A percentile compares a stretch with the other conserved stretches of the same genome.
These are phyloP conservation scores for Gallinago solitaria DNA, from an alignment of 2,797 vertebrate species.

Conservation along the genomic window DNA sequence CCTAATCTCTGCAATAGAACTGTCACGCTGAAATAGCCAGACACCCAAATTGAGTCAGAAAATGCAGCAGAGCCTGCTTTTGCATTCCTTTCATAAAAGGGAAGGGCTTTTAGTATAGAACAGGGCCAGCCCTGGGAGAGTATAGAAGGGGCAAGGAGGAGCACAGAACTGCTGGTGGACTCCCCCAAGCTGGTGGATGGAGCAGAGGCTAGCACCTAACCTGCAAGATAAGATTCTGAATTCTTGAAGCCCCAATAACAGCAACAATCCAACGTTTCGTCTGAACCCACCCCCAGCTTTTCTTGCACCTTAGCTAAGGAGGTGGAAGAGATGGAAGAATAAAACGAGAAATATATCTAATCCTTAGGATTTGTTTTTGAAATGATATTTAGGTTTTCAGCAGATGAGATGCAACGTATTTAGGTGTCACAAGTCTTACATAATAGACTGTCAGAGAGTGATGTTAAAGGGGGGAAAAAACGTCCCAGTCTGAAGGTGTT, in stretches of 20 bases:
- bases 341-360: neutral
- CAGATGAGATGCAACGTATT: no score
- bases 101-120: neutral
- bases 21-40: conserved; percentile 9
- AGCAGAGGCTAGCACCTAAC: neutral
- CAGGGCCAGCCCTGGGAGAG: neutral
- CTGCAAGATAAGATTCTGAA: neutral
- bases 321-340: neutral
- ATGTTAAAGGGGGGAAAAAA: neutral
- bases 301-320: neutral
- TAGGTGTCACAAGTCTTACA: no score
- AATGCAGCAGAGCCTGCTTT: neutral
- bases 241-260: neutral
- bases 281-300: neutral
- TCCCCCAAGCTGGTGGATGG: neutral
- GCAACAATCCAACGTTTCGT: neutral
- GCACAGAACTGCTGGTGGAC: neutral
- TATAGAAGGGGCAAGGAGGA: neutral
- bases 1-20: neutral
- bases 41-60: neutral
- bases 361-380: neutral
- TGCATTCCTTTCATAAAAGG: neutral
- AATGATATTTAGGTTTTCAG: neutral
- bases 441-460: neutral
- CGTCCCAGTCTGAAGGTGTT: neutral